Evolutionary conservation across 1,140 invertebrate genomes (phyloP), one percentile per base, ranked within the genome.

Genomic region (Teleopsis dalmanni): DNA sequence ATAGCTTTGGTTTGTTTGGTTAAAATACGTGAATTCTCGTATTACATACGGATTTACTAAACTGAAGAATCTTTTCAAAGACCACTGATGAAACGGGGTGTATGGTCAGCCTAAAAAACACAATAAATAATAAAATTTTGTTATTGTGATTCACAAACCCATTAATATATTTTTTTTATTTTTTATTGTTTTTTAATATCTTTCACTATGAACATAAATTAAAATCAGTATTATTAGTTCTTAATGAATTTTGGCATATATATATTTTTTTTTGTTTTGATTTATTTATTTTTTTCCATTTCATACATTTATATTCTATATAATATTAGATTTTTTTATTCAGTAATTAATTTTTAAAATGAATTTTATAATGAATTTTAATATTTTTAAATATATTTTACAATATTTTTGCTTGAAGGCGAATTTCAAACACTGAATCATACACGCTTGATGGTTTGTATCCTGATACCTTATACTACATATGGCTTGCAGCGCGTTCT

Each of bases 391-490:
- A n/a, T n/a, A n/a, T n/a, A n/a, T n/a, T n/a, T n/a, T n/a, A n/a
- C n/a, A n/a, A n/a, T n/a, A n/a, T n/a, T n/a, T 47, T 37, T 41
- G 4, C 29, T 54, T 65, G 62, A 51, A 77, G 84, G 55, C 80
- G 85, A 55, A 88, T 94, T 56, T 78, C 80, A 1, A 84, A 87
- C n/a, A 79, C 81, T 6, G 86, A 93, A 71, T 83, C 80, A 21
- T 96, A 92, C 75, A 88, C 83, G 1, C 74, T 98, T 48, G 85
- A 81, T 41, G 85, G 85, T 26, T 78, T 98, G 1, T 94, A 94
- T 62, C 94, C 95, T 6, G 94, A 97, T 75, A 96, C 94, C 3
- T 71, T 95, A 29, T 98, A 97, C 76, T 92, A 92, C 74, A 86
- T 98, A 51, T 95, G 93, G 88, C 75, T 98, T 52, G 91, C 93